Percentiles rank a stretch among this genome's conserved stretches.
These are phyloP conservation scores for Troides oblongomaculatus DNA, from an alignment of 2,888 invertebrate species.

Conservation along the genomic window DNA sequence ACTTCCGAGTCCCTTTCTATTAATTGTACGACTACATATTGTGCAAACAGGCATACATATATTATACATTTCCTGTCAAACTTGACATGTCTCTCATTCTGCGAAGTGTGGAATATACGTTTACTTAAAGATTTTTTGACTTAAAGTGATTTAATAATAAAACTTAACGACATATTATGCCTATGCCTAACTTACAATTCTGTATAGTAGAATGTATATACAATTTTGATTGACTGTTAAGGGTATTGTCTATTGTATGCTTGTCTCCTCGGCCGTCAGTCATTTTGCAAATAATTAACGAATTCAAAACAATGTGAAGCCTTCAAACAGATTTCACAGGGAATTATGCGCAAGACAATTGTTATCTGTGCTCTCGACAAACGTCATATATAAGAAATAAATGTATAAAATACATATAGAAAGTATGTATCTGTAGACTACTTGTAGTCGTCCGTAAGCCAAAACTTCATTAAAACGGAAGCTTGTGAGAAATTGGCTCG, in stretches of 20 bases:
- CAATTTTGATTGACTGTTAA: conserved; percentile 15
- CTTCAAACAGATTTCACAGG: conserved; percentile 48
- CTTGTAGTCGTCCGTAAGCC: conserved; percentile 37
- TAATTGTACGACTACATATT: too few species aligned
- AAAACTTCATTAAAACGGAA: conserved; percentile 36
- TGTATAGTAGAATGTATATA: neutral
- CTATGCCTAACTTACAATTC: neutral
- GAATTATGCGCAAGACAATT: conserved; percentile 44
- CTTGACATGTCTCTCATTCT: neutral
- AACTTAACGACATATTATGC: neutral
- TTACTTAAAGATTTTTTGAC: neutral
- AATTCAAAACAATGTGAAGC: conserved; percentile 50
- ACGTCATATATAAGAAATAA: conserved; percentile 41
- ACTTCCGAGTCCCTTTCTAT: too few species aligned
- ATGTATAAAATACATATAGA: conserved; percentile 31
- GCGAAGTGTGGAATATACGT: neutral
- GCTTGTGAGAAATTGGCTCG: conserved; percentile 15
- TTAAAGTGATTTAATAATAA: neutral
- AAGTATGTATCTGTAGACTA: conserved; percentile 33
- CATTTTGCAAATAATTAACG: conserved; percentile 40
- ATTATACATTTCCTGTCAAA: neutral
- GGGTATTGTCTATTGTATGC: conserved; percentile 25
- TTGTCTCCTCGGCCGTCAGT: conserved; percentile 37
- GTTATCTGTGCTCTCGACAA: conserved; percentile 40
- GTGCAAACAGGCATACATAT: too few species aligned